Evolutionary conservation across 2,113 vertebrate genomes (phyloP).

Genomic region (Toxotes jaculatrix): DNA sequence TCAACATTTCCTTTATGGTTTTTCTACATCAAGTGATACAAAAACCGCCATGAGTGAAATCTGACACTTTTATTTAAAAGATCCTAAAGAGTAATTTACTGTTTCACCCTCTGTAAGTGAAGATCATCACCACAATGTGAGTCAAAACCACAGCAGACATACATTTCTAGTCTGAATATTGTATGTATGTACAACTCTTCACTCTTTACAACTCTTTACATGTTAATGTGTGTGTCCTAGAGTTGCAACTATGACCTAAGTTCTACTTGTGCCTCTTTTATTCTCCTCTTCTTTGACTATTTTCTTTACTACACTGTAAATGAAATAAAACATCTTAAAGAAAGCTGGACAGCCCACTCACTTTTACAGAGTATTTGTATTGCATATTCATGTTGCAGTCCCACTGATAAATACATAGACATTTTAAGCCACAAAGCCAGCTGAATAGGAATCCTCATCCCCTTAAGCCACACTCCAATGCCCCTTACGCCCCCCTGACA

Average conservation of each 20-base stretch:
- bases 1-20: constrained; percentile 52
- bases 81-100: constrained; percentile 32
- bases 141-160: background rate
- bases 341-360: constrained; percentile 22
- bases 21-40: constrained; percentile 43
- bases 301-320: background rate
- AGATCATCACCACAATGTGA: background rate
- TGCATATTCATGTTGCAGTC: constrained; percentile 41
- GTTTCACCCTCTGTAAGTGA: constrained; percentile 8
- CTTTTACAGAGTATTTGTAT: constrained; percentile 24
- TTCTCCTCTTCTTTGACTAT: background rate
- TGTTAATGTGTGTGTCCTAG: background rate
- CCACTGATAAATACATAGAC: constrained; percentile 61
- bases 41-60: constrained; percentile 36
- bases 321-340: background rate
- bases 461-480: constrained; percentile 70
- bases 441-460: constrained; percentile 66
- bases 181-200: background rate
- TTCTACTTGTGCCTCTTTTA: background rate
- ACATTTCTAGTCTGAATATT: background rate
- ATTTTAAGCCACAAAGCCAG: constrained; percentile 70
- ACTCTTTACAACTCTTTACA: background rate
- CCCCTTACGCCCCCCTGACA: constrained; percentile 58
- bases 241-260: background rate
- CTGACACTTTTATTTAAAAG: constrained; percentile 37